A percentile compares a stretch with the other conserved stretches of the same genome.
phyloP scores from a whole-genome alignment of 2,113 vertebrate genomes.

The Pelobates fuscus region DNA sequence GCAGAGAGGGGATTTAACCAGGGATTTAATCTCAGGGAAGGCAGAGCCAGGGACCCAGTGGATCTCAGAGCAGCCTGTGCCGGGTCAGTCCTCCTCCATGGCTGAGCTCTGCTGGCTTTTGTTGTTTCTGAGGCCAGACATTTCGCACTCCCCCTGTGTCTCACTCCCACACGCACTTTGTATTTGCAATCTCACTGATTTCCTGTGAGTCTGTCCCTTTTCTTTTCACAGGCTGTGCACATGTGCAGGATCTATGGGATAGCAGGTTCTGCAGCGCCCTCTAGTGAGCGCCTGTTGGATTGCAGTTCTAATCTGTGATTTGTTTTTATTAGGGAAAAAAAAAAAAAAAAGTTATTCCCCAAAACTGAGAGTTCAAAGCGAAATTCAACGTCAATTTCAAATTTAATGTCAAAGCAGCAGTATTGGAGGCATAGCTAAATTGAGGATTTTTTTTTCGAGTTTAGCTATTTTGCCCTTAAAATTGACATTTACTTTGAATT shows the following conservation, averaged over 20 bases:
- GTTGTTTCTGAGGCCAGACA: slow-evolving; percentile 32
- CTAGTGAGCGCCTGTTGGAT: background rate
- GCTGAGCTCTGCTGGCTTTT: slow-evolving; percentile 17
- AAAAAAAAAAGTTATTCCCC: no score
- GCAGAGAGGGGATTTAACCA: background rate
- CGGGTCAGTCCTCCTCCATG: slow-evolving; percentile 11
- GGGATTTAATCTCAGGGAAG: no score
- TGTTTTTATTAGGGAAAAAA: no score
- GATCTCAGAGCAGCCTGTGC: no score
- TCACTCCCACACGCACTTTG: slow-evolving; percentile 46
- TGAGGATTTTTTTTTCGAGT: no score
- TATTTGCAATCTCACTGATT: slow-evolving; percentile 46
- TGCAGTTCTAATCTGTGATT: background rate
- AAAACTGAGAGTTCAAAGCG: no score
- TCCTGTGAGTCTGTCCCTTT: slow-evolving; percentile 48
- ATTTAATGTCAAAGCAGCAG: no score
- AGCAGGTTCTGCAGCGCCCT: background rate
- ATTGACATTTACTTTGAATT: no score
- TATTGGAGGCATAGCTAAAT: no score
- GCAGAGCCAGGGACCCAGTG: no score
- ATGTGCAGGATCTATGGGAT: slow-evolving; percentile 32
- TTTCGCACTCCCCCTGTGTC: slow-evolving; percentile 31
- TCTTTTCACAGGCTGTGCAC: slow-evolving; percentile 39
- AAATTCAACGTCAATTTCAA: no score
- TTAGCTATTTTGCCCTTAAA: no score